These are phyloP conservation scores for Pelusios castaneus DNA, from an alignment of 2,113 vertebrate genomes.

Conservation along the genomic window DNA sequence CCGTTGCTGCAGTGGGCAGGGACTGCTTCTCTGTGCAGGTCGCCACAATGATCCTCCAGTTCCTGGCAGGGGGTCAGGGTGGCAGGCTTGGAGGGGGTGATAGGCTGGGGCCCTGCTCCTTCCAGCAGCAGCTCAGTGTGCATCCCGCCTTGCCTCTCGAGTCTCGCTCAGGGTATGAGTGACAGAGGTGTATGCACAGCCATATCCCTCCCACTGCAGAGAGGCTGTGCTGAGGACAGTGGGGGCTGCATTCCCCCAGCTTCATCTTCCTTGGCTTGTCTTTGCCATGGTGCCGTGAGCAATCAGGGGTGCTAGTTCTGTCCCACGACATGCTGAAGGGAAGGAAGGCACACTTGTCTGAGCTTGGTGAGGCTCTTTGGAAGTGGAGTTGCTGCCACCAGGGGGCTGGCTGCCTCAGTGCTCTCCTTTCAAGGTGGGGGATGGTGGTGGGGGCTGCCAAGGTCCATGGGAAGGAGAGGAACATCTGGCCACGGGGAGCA, in stretches of 20 bases:
- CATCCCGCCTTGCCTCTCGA: accelerated
- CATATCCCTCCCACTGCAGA: accelerated
- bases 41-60: background rate
- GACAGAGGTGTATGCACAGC: background rate
- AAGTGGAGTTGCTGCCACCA: background rate
- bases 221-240: accelerated
- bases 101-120: background rate
- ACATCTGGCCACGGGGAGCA: background rate
- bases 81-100: background rate
- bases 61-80: background rate
- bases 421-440: background rate
- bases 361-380: background rate
- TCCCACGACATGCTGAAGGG: background rate
- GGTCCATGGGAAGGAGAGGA: background rate
- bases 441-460: background rate
- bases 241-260: accelerated
- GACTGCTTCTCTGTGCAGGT: background rate
- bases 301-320: background rate
- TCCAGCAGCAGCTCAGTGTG: background rate
- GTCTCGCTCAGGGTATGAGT: background rate
- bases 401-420: background rate
- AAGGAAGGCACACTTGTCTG: background rate
- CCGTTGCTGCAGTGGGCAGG: no score
- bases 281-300: background rate
- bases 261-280: background rate